These are phyloP conservation scores for Rhopalosiphum maidis DNA, from an alignment of 1,140 invertebrate species.

Conservation along the genomic window DNA sequence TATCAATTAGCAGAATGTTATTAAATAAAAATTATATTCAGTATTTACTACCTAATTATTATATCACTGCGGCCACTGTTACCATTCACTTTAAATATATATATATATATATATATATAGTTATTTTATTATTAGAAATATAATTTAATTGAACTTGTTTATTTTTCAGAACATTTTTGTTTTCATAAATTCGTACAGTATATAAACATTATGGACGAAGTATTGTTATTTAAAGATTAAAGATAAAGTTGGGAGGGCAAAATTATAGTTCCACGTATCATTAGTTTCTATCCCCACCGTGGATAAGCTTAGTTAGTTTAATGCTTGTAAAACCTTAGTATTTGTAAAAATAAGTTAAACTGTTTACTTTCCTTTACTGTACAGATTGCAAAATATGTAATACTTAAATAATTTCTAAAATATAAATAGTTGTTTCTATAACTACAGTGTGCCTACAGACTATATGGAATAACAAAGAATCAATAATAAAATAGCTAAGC, in stretches of 20 bases:
- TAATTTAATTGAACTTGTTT: background rate
- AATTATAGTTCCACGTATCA: background rate
- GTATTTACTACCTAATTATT: background rate
- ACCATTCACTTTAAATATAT: background rate
- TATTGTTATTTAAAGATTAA: constrained; percentile 15
- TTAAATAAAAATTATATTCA: background rate
- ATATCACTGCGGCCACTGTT: background rate
- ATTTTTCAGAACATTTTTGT: background rate
- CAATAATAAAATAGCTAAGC: background rate
- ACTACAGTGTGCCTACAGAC: background rate
- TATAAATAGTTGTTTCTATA: background rate
- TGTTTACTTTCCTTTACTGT: background rate
- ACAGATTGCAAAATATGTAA: background rate
- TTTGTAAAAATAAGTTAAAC: background rate
- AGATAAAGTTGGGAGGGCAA: constrained; percentile 9
- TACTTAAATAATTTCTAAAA: background rate
- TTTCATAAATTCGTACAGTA: background rate
- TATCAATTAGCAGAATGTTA: background rate
- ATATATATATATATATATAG: background rate
- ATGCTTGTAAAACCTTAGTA: background rate
- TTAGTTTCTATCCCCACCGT: background rate
- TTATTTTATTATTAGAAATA: too few species aligned
- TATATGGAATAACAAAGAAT: background rate
- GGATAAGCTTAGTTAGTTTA: background rate
- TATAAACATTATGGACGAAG: background rate